phyloP scores from a whole-genome alignment of 53 echinoderm and acorn worm genomes.

The Zoroaster sp. region DNA sequence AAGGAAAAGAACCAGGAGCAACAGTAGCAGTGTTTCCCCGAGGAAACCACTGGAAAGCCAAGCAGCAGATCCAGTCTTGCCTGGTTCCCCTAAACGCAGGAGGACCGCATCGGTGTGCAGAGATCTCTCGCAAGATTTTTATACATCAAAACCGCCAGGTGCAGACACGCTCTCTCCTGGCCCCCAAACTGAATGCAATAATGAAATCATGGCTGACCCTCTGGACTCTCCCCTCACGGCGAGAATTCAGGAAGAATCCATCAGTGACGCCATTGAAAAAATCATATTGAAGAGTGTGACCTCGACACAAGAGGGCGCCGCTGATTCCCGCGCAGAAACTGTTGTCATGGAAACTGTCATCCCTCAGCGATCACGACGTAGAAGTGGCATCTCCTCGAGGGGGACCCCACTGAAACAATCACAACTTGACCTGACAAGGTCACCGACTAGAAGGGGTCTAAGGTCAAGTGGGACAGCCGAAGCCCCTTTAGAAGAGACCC shows the following conservation, averaged over 20 bases:
- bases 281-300: not conserved
- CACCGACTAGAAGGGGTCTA: slow-evolving; percentile 57
- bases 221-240: not conserved
- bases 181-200: slow-evolving; percentile 35
- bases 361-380: slow-evolving; percentile 9
- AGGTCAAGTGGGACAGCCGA: slow-evolving; percentile 46
- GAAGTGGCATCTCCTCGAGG: slow-evolving; percentile 24
- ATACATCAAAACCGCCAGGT: not conserved
- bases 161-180: not conserved
- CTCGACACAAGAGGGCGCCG: not conserved
- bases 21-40: slow-evolving; percentile 26
- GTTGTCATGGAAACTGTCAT: not conserved
- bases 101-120: slow-evolving; percentile 54
- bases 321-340: not conserved
- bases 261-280: not conserved
- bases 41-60: slow-evolving; percentile 8
- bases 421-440: slow-evolving; percentile 40
- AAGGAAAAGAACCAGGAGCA: slow-evolving; percentile 16
- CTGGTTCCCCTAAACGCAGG: slow-evolving; percentile 22
- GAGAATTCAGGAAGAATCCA: not conserved
- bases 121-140: slow-evolving; percentile 66
- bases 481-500: not conserved
- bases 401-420: slow-evolving; percentile 19
- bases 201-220: slow-evolving; percentile 16
- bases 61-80: not conserved